phyloP scores from a whole-genome alignment of 2,888 invertebrate species.

The Zelleria hepariella region DNA sequence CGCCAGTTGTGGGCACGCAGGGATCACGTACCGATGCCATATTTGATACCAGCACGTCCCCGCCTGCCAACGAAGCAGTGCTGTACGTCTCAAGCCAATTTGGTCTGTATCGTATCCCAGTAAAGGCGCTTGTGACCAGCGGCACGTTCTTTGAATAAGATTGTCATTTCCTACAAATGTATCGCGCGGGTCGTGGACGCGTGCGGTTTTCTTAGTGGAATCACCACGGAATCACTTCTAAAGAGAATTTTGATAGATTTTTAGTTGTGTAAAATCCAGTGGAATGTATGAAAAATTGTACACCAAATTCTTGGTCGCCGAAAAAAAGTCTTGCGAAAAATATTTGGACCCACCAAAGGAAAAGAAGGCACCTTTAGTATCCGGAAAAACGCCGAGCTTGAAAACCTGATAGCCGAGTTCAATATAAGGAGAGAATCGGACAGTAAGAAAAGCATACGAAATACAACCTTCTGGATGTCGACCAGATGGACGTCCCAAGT shows the following conservation, averaged over 20 bases:
- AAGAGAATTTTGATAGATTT: neutral
- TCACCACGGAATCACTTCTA: neutral
- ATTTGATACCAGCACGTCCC: constrained; percentile 2
- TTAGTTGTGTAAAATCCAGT: neutral
- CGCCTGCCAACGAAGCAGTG: neutral
- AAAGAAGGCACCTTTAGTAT: too few species aligned
- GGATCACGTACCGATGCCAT: neutral
- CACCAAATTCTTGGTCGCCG: too few species aligned
- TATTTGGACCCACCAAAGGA: too few species aligned
- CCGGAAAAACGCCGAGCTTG: too few species aligned
- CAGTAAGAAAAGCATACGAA: too few species aligned
- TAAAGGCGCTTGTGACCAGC: neutral
- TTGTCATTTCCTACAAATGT: neutral
- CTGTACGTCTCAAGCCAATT: neutral
- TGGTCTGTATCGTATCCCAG: neutral
- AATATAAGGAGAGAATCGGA: too few species aligned
- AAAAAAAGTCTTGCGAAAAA: too few species aligned
- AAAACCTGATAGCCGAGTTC: too few species aligned
- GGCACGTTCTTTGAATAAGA: neutral
- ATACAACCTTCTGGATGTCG: too few species aligned
- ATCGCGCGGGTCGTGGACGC: neutral
- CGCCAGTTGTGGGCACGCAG: neutral
- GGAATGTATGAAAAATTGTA: neutral
- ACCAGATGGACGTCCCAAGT: too few species aligned
- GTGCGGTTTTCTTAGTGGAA: neutral